phyloP scores from a whole-genome alignment of 2,113 vertebrate species.

The Amphiprion ocellaris region DNA sequence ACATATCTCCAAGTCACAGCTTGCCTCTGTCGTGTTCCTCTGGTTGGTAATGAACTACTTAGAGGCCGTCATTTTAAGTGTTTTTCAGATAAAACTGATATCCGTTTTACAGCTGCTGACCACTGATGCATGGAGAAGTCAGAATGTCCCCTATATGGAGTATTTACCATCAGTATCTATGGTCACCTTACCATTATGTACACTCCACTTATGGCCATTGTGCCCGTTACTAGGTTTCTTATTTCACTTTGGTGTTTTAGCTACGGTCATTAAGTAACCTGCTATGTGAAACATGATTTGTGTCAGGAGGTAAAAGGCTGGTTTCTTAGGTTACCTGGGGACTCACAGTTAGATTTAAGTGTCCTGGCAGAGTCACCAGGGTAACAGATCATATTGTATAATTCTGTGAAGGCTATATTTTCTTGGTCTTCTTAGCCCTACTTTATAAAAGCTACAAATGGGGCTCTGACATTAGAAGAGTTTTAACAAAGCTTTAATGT shows the following conservation, averaged over 20 bases:
- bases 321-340: conserved; percentile 22
- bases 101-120: not conserved
- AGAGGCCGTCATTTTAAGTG: not conserved
- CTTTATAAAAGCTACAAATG: not conserved
- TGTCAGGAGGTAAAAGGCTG: not conserved
- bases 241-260: not conserved
- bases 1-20: conserved; percentile 28
- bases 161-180: no score
- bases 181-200: not conserved
- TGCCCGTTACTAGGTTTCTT: not conserved
- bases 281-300: conserved; percentile 9
- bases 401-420: no score
- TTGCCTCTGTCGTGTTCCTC: conserved; percentile 33
- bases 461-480: not conserved
- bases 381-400: not conserved
- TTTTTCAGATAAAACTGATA: not conserved
- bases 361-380: not conserved
- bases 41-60: conserved; percentile 3
- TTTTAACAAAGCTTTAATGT: conserved; percentile 7
- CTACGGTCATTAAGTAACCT: not conserved
- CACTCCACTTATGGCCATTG: not conserved
- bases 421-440: not conserved
- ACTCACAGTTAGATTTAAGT: not conserved
- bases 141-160: no score
- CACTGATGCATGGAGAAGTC: not conserved